Conservation (phyloP, 2,797 vertebrate species). For the Silurus lanzhouensis region DNA sequence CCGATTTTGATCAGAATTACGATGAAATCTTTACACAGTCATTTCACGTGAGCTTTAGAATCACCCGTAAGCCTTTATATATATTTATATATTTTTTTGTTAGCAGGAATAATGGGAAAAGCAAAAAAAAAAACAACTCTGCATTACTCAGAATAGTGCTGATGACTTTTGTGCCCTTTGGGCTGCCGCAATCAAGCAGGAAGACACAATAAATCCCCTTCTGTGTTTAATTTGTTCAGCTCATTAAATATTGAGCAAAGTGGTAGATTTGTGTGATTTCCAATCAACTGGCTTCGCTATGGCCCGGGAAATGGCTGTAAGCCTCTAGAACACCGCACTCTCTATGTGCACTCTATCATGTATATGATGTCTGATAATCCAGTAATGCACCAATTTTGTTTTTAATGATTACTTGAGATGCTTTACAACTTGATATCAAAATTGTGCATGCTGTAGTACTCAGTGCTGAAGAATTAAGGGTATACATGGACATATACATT, state of each 20-base stretch:
- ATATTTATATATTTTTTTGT: not conserved
- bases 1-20: not conserved
- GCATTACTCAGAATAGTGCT: conserved; percentile 61
- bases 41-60: conserved; percentile 20
- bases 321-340: not conserved
- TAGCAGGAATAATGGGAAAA: conserved; percentile 32
- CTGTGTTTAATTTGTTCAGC: conserved; percentile 76
- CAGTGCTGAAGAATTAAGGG: no score
- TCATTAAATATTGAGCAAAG: conserved; percentile 78
- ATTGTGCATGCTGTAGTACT: no score
- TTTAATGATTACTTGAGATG: not conserved
- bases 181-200: conserved; percentile 64
- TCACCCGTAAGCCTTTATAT: conserved; percentile 9
- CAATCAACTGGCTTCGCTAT: conserved; percentile 67
- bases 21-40: conserved; percentile 17
- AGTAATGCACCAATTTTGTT: not conserved
- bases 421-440: not conserved
- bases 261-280: conserved; percentile 75
- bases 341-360: not conserved
- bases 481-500: no score
- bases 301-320: conserved; percentile 66
- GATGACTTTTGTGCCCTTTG: conserved; percentile 55
- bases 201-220: conserved; percentile 72
- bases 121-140: conserved; percentile 41
- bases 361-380: not conserved